phyloP scores from a whole-genome alignment of 37 sponge, comb jelly and placozoan genomes.

The Geodia barretti region DNA sequence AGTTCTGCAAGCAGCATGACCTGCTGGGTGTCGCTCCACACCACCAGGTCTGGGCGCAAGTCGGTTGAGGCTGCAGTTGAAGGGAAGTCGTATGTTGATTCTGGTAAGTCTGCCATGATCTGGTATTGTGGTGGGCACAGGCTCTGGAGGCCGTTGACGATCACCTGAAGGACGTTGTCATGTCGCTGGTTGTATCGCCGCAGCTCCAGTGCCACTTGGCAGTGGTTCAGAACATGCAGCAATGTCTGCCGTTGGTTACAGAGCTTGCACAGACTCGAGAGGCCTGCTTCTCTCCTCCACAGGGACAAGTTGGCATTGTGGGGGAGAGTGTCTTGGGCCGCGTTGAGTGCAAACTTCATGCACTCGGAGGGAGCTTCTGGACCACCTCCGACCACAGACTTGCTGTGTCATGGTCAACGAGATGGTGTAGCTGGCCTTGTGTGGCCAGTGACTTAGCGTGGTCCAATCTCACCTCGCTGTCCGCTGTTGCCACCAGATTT shows the following conservation, averaged over 20 bases:
- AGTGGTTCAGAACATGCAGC: conserved; percentile 10
- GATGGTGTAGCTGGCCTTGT: neutral
- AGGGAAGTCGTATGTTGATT: neutral
- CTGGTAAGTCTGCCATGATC: neutral
- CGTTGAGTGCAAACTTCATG: conserved; percentile 31
- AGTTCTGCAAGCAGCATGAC: neutral
- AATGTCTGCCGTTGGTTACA: conserved; percentile 15
- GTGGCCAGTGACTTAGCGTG: neutral
- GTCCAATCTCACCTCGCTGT: neutral
- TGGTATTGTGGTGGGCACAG: neutral
- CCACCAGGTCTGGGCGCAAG: neutral
- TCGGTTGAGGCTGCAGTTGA: neutral
- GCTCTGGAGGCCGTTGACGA: neutral
- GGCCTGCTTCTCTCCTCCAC: conserved; percentile 19
- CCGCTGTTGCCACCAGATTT: neutral
- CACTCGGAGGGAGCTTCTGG: neutral
- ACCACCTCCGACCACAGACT: neutral
- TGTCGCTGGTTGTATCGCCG: conserved; percentile 33
- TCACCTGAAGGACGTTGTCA: conserved; percentile 6
- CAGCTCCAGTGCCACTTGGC: conserved; percentile 13
- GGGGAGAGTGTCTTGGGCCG: conserved; percentile 31
- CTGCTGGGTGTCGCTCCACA: neutral
- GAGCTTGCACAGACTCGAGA: conserved; percentile 16
- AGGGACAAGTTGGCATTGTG: conserved; percentile 40
- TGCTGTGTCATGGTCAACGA: neutral